These are phyloP conservation scores for Seriola quinqueradiata DNA, from an alignment of 2,113 vertebrate genomes.

Conservation along the genomic window DNA sequence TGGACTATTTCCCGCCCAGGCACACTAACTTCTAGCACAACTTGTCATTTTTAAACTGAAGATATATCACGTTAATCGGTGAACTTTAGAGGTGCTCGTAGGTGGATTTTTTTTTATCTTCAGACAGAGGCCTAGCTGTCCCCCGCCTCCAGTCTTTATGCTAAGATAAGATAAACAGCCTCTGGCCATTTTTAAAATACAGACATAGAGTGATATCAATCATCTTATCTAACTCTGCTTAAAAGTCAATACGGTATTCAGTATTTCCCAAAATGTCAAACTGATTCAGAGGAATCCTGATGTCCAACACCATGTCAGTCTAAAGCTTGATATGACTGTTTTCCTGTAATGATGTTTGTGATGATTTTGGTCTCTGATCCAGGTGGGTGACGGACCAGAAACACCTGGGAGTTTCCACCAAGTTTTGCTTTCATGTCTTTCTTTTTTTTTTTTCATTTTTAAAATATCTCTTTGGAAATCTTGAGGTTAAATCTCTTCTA, in stretches of 20 bases:
- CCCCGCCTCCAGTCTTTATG: background rate
- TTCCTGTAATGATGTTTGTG: background rate
- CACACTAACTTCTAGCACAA: no score
- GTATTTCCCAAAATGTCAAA: background rate
- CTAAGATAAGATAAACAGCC: background rate
- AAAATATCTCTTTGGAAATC: conserved; percentile 38
- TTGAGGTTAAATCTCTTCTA: conserved; percentile 10
- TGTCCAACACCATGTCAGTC: background rate
- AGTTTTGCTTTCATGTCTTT: background rate
- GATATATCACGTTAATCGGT: no score
- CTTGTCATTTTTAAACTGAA: no score
- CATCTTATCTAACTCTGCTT: background rate
- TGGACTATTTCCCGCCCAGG: no score
- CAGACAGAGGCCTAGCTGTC: no score
- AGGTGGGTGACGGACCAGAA: conserved; percentile 23
- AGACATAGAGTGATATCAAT: background rate
- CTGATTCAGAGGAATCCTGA: background rate
- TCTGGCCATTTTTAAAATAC: background rate
- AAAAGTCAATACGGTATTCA: background rate
- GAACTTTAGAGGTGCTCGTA: no score
- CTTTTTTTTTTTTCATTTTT: background rate
- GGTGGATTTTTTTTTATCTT: no score
- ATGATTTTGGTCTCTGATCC: background rate
- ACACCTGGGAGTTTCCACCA: conserved; percentile 23
- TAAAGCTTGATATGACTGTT: background rate